Percentiles rank a stretch among this genome's conserved stretches.
Conservation (phyloP, 2,888 invertebrate species). For the Drosophila barbarae region DNA sequence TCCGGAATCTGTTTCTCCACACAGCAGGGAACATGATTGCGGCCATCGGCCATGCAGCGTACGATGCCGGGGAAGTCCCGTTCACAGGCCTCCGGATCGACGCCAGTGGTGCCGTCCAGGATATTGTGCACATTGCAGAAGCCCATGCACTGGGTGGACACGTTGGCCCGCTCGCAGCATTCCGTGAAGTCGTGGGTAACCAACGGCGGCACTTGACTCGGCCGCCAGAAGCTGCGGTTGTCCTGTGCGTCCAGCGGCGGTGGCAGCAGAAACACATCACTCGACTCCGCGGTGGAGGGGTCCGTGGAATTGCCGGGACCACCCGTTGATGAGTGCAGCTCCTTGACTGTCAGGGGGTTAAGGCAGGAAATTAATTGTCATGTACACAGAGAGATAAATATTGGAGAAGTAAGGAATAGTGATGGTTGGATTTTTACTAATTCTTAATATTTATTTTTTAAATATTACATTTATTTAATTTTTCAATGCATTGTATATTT, state of each 20-base stretch:
- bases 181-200: conserved; percentile 89
- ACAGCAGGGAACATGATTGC: conserved; percentile 92
- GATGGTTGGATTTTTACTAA: neutral
- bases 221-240: conserved; percentile 76
- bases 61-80: conserved; percentile 90
- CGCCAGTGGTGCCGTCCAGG: conserved; percentile 87
- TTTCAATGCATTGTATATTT: neutral
- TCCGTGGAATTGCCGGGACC: conserved; percentile 45
- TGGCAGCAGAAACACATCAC: conserved; percentile 74
- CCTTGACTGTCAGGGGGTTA: conserved; percentile 58
- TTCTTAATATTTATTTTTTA: neutral
- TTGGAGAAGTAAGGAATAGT: neutral
- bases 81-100: conserved; percentile 90
- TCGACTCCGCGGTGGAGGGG: conserved; percentile 54
- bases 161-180: conserved; percentile 87
- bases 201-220: conserved; percentile 73
- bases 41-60: conserved; percentile 88
- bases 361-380: conserved; percentile 15
- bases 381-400: neutral
- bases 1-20: conserved; percentile 90
- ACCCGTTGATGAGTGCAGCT: conserved; percentile 45
- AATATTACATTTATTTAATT: no score
- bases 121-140: conserved; percentile 90
- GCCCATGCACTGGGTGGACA: conserved; percentile 86
- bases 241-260: conserved; percentile 74